phyloP scores from a whole-genome alignment of 2,113 vertebrate genomes.

The Muntiacus muntjak region DNA sequence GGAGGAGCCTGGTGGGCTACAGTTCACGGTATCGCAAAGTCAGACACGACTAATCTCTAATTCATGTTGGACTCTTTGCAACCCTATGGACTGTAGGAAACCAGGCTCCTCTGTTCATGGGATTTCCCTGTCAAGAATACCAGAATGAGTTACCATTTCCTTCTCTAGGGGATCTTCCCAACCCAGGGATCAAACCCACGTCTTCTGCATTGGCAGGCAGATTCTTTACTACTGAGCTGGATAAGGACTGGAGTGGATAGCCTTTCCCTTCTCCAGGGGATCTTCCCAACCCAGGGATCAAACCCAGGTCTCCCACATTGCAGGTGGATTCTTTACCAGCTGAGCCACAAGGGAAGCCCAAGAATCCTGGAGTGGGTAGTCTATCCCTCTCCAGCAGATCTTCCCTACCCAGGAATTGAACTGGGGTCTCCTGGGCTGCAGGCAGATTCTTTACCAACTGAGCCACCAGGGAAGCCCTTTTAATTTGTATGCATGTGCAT shows the following conservation, averaged over 20 bases:
- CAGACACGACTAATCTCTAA: neutral
- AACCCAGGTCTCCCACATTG: neutral
- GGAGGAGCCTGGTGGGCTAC: no score
- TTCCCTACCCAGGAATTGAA: neutral
- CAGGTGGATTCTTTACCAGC: neutral
- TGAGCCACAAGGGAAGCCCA: neutral
- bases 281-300: neutral
- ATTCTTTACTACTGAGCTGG: neutral
- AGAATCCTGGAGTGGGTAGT: neutral
- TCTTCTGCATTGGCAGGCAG: neutral
- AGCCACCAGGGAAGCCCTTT: neutral
- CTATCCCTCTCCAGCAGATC: neutral
- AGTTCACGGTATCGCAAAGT: no score
- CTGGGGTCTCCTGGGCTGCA: neutral
- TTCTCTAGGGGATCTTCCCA: neutral
- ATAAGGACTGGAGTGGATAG: neutral
- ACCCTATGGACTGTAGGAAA: neutral
- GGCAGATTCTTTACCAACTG: neutral
- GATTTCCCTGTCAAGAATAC: neutral
- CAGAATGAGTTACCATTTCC: neutral
- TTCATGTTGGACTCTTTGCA: neutral
- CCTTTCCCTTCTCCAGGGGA: neutral
- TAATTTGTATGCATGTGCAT: neutral
- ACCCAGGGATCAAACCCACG: accelerated
- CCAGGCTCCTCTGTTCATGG: neutral